Evolutionary conservation across 1,140 invertebrate genomes (phyloP).

Genomic region (Bombus affinis): DNA sequence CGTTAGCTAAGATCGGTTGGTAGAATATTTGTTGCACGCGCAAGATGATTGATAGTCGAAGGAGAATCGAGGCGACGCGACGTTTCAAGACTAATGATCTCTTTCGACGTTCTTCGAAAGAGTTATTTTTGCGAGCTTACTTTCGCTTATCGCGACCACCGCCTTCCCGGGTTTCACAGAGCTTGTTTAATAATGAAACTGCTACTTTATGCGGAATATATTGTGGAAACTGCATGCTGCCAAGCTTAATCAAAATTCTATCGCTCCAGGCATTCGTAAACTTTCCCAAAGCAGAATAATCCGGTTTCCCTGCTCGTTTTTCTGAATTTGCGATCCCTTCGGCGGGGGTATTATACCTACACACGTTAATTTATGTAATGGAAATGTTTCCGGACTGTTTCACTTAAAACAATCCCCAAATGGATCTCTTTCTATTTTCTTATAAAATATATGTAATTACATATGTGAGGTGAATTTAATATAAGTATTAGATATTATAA

Average conservation of each 20-base stretch:
- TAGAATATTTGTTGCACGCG: slow-evolving; percentile 23
- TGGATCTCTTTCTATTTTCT: neutral
- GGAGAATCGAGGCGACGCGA: neutral
- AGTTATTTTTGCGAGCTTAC: slow-evolving; percentile 58
- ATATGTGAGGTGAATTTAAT: too few relatives aligned
- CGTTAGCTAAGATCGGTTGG: neutral
- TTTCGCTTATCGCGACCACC: slow-evolving; percentile 40
- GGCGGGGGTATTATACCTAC: neutral
- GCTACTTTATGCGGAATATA: slow-evolving; percentile 41
- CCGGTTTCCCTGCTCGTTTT: neutral
- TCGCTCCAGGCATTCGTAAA: slow-evolving; percentile 34
- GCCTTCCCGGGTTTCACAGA: neutral
- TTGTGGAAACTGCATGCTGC: slow-evolving; percentile 25
- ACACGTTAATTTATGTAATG: neutral
- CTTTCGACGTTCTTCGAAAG: slow-evolving; percentile 19
- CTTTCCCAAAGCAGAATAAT: slow-evolving; percentile 6
- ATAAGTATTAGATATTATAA: neutral
- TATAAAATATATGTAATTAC: too few relatives aligned
- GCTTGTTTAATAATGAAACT: slow-evolving; percentile 56
- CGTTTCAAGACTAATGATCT: slow-evolving; percentile 8
- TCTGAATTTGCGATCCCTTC: slow-evolving; percentile 11
- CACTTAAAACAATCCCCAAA: neutral
- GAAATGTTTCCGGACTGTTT: neutral
- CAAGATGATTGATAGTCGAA: slow-evolving; percentile 21
- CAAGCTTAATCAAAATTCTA: slow-evolving; percentile 57